Evolutionary conservation across 1,140 invertebrate genomes (phyloP).

Genomic region (Cyclargus thomasi): DNA sequence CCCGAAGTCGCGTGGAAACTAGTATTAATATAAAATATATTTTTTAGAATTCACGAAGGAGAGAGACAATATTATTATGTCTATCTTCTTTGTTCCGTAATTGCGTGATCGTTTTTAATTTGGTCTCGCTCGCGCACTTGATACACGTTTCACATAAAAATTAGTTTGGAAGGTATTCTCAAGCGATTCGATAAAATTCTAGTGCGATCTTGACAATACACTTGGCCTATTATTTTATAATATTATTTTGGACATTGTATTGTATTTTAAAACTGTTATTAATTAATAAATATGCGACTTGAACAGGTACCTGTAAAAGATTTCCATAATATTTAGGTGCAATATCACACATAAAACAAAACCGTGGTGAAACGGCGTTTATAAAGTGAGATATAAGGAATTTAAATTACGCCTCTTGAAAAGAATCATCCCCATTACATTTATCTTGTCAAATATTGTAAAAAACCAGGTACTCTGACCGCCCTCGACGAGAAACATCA

Average conservation of each 20-base stretch:
- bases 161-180: slow-evolving; percentile 24
- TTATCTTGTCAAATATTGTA: slow-evolving; percentile 15
- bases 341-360: not conserved
- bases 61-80: slow-evolving; percentile 10
- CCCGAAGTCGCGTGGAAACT: too few species aligned
- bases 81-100: slow-evolving; percentile 14
- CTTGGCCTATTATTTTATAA: too few species aligned
- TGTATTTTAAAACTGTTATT: too few species aligned
- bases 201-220: too few species aligned
- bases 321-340: not conserved
- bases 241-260: too few species aligned
- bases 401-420: slow-evolving; percentile 9
- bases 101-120: slow-evolving; percentile 29
- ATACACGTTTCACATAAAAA: slow-evolving; percentile 26
- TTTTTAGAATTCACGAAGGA: too few species aligned
- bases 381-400: slow-evolving; percentile 4
- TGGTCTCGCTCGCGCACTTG: slow-evolving; percentile 25
- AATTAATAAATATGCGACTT: too few species aligned
- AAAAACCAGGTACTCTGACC: slow-evolving; percentile 22
- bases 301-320: too few species aligned
- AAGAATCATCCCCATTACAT: slow-evolving; percentile 16
- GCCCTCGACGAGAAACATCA: slow-evolving; percentile 13
- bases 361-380: not conserved
- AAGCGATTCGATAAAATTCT: slow-evolving; percentile 15
- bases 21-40: too few species aligned